These are phyloP conservation scores for Muraenolepis orangiensis DNA, from an alignment of 2,797 vertebrate genomes.

Conservation along the genomic window DNA sequence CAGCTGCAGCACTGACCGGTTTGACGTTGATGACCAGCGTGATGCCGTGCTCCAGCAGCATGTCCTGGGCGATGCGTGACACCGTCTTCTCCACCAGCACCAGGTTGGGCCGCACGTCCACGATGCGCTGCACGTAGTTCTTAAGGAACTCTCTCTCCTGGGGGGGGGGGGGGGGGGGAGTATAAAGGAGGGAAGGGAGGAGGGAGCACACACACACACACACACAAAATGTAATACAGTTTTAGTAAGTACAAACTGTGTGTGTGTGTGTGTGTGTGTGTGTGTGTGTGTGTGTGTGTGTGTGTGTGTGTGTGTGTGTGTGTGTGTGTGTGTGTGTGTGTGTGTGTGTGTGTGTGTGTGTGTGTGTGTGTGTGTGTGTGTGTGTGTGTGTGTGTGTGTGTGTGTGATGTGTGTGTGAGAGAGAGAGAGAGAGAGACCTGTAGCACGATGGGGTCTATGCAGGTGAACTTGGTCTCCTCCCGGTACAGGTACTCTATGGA, in stretches of 20 bases:
- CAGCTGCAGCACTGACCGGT: conserved; percentile 76
- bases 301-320: no score
- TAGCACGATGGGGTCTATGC: conserved; percentile 96
- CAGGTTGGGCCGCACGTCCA: conserved; percentile 91
- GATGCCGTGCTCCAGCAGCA: conserved; percentile 96
- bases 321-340: no score
- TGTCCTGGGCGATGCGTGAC: conserved; percentile 96
- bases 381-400: no score
- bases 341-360: conserved; percentile 30
- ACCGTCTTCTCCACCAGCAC: conserved; percentile 98
- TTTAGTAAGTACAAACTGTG: no score
- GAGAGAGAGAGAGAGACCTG: conserved; percentile 78
- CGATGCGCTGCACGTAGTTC: conserved; percentile 96
- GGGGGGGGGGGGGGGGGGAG: background rate
- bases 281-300: background rate
- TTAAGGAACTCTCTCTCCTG: conserved; percentile 97
- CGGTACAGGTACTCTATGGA: conserved; percentile 98
- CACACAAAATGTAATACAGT: no score
- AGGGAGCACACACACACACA: no score
- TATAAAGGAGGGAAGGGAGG: background rate
- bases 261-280: background rate
- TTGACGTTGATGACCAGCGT: conserved; percentile 97
- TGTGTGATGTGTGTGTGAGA: no score
- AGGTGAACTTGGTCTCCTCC: conserved; percentile 98
- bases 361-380: background rate